Percentiles rank a stretch among this genome's conserved stretches.
Evolutionary conservation across 2,888 invertebrate genomes (phyloP).

Genomic region (Oxyteleia sp.): DNA sequence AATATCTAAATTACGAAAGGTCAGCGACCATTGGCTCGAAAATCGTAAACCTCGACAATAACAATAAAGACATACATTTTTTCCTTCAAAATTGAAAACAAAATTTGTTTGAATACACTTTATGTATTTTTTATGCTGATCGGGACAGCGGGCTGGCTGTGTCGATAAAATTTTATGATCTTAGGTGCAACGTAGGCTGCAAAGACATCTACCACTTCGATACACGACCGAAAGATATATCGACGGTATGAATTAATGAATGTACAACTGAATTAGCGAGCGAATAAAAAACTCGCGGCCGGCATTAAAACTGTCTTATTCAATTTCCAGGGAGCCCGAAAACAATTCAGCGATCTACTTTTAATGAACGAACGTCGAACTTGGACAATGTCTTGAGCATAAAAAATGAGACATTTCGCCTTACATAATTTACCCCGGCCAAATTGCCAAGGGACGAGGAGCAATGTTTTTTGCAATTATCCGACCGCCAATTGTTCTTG

Average conservation of each 20-base stretch:
- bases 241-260: constrained; percentile 50
- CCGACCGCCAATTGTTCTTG: background rate
- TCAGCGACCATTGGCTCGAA: constrained; percentile 12
- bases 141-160: constrained; percentile 43
- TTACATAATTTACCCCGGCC: background rate
- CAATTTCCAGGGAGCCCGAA: constrained; percentile 6
- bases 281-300: constrained; percentile 23
- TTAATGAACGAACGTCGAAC: constrained; percentile 10
- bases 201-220: constrained; percentile 35
- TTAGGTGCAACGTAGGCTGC: constrained; percentile 53
- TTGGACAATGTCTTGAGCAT: constrained; percentile 1
- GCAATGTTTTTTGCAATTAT: background rate
- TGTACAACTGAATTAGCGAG: constrained; percentile 34
- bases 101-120: constrained; percentile 61
- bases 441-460: background rate
- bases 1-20: constrained; percentile 38
- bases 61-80: constrained; percentile 25
- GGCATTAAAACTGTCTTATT: constrained; percentile 27
- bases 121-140: constrained; percentile 49
- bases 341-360: constrained; percentile 22
- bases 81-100: constrained; percentile 44
- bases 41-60: constrained; percentile 39
- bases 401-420: background rate
- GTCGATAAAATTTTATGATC: constrained; percentile 67
- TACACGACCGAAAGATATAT: constrained; percentile 24